phyloP scores from a whole-genome alignment of 1,140 invertebrate species.

The Drosophila lini region DNA sequence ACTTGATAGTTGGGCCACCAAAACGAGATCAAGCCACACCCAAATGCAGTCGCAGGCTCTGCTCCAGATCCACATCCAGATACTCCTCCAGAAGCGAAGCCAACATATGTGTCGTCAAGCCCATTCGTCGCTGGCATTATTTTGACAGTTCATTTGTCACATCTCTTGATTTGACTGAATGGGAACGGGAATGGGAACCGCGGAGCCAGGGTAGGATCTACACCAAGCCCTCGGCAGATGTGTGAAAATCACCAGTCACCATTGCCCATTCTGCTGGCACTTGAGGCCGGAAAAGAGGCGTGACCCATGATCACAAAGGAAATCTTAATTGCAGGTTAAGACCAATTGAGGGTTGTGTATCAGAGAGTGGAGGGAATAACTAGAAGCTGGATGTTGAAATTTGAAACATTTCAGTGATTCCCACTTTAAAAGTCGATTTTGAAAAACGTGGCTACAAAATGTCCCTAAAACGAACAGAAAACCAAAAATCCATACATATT shows the following conservation, averaged over 20 bases:
- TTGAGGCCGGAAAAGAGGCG: constrained; percentile 25
- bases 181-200: constrained; percentile 15
- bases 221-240: constrained; percentile 37
- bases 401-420: too few species aligned
- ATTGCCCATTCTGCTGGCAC: constrained; percentile 37
- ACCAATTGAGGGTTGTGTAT: constrained; percentile 9
- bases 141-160: constrained; percentile 81
- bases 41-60: constrained; percentile 17
- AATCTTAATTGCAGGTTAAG: constrained; percentile 52
- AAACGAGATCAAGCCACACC: constrained; percentile 41
- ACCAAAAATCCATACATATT: constrained; percentile 6
- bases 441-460: background rate
- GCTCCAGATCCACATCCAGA: constrained; percentile 22
- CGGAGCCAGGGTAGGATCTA: constrained; percentile 14
- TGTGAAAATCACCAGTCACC: constrained; percentile 51
- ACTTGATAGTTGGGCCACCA: constrained; percentile 47
- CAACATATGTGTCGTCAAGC: constrained; percentile 57
- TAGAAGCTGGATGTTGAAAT: background rate
- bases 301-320: constrained; percentile 26
- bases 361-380: background rate
- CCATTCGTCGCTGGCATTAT: constrained; percentile 61
- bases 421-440: too few species aligned
- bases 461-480: background rate
- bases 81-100: constrained; percentile 16
- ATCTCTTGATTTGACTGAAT: constrained; percentile 67